Conservation (phyloP, 1,140 invertebrate species). For the Araneus ventricosus region DNA sequence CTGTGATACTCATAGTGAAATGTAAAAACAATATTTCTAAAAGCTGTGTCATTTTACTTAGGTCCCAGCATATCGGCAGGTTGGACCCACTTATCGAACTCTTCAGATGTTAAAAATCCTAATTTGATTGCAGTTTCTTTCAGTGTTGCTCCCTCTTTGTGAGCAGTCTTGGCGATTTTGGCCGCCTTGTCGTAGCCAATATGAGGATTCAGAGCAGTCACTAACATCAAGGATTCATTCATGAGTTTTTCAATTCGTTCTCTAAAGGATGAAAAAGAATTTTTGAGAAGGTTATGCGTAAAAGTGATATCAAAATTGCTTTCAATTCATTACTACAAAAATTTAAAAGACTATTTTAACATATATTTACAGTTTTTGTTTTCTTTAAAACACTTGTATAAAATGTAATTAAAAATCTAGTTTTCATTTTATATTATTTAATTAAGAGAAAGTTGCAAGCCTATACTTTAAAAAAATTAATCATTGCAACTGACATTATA, state of each 20-base stretch:
- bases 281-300: not conserved
- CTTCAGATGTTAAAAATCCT: constrained; percentile 90
- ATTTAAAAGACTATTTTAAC: too few relatives aligned
- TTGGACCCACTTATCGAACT: constrained; percentile 96
- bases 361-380: too few relatives aligned
- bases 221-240: constrained; percentile 98
- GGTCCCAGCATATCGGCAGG: constrained; percentile 98
- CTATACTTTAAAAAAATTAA: too few relatives aligned
- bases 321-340: too few relatives aligned
- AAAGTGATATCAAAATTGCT: too few relatives aligned
- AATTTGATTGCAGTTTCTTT: constrained; percentile 95
- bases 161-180: constrained; percentile 97
- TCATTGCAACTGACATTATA: too few relatives aligned
- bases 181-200: constrained; percentile 99
- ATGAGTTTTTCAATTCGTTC: constrained; percentile 90
- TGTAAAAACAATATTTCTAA: not conserved
- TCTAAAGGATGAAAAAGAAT: constrained; percentile 63
- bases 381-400: too few relatives aligned
- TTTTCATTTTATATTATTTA: too few relatives aligned
- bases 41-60: constrained; percentile 83
- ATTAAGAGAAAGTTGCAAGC: too few relatives aligned
- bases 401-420: too few relatives aligned
- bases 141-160: constrained; percentile 94
- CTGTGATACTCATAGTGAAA: not conserved
- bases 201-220: constrained; percentile 98